A percentile compares a stretch with the other conserved stretches of the same genome.
phyloP scores from a whole-genome alignment of 2,113 vertebrate species.

The Sialia sialis region DNA sequence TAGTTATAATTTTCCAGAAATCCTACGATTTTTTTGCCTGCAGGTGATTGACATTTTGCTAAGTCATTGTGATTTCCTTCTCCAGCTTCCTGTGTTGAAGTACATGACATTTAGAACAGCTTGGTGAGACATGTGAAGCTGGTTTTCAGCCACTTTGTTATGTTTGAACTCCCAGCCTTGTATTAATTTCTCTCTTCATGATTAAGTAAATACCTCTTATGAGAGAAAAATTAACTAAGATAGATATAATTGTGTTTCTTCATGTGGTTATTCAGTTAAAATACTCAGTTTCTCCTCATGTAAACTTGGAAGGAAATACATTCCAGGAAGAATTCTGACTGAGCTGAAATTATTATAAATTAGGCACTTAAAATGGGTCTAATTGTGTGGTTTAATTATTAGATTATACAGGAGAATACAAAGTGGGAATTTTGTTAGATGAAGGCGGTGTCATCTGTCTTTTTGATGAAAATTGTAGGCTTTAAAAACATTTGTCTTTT shows the following conservation, averaged over 20 bases:
- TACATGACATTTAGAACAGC: neutral
- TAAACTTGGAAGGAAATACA: slow-evolving; percentile 57
- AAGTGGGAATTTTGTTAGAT: slow-evolving; percentile 20
- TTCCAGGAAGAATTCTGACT: slow-evolving; percentile 32
- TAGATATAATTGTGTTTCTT: slow-evolving; percentile 55
- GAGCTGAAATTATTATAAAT: slow-evolving; percentile 43
- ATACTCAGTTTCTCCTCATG: slow-evolving; percentile 37
- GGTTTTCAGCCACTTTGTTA: neutral
- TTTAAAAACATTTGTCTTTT: neutral
- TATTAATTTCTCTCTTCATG: slow-evolving; percentile 43
- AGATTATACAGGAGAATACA: neutral
- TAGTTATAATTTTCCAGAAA: neutral
- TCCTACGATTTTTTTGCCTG: neutral
- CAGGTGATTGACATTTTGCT: neutral
- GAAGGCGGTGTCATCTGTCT: neutral
- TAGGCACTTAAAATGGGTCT: neutral
- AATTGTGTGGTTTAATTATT: slow-evolving; percentile 49
- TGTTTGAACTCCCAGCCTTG: neutral
- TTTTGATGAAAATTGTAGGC: neutral
- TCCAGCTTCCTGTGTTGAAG: fast-evolving
- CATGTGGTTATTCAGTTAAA: slow-evolving; percentile 40
- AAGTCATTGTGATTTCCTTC: neutral
- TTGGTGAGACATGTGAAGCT: neutral
- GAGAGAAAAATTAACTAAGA: slow-evolving; percentile 43
- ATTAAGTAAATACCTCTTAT: slow-evolving; percentile 30